These are phyloP conservation scores for Propithecus perrieri DNA, from an alignment of 2,797 vertebrate species.

Conservation along the genomic window DNA sequence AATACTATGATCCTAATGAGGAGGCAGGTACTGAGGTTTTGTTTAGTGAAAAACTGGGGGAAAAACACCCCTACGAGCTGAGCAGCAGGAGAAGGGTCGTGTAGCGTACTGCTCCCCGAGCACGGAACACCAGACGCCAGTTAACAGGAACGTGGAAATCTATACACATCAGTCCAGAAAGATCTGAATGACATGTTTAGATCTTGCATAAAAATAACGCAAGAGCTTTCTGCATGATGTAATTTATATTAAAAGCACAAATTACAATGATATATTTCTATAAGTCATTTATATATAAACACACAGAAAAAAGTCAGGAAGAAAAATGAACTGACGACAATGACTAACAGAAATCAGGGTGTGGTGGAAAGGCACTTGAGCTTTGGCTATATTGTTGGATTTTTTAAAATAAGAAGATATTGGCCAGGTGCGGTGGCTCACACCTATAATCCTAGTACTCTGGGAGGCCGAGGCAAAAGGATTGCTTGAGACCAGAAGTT, in stretches of 20 bases:
- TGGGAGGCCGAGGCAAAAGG: too few species aligned
- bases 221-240: background rate
- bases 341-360: background rate
- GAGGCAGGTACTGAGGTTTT: background rate
- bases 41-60: background rate
- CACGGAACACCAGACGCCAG: fast-evolving
- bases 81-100: background rate
- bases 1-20: background rate
- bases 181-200: fast-evolving
- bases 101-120: too few species aligned
- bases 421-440: too few species aligned
- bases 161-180: background rate
- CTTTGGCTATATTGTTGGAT: background rate
- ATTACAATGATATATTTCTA: background rate
- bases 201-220: background rate
- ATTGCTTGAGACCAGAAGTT: too few species aligned
- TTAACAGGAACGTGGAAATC: background rate
- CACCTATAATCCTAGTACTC: too few species aligned
- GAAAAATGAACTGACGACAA: background rate
- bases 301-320: background rate
- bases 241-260: background rate
- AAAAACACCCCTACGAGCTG: too few species aligned
- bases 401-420: background rate
- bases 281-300: background rate
- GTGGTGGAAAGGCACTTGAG: background rate